Evolutionary conservation across 2,113 vertebrate genomes (phyloP).

Genomic region (Cyphomyrus discorhynchus): DNA sequence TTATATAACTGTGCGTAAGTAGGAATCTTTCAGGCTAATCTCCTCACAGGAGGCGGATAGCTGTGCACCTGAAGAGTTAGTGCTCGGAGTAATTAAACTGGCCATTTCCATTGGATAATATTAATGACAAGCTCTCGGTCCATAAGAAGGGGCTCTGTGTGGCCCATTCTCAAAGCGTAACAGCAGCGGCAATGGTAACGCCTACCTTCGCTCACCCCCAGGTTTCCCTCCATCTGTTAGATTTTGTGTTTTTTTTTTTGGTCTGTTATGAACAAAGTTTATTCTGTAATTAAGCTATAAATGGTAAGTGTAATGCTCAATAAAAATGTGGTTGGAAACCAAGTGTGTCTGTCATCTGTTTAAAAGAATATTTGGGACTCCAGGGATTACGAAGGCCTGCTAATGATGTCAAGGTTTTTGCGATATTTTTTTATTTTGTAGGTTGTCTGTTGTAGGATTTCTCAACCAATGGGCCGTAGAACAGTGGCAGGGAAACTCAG

Average conservation of each 20-base stretch:
- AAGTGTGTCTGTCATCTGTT: neutral
- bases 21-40: neutral
- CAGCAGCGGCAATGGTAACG: neutral
- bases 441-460: neutral
- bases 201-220: slow-evolving; percentile 8
- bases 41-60: neutral
- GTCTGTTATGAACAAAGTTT: slow-evolving; percentile 38
- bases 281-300: slow-evolving; percentile 38
- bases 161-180: neutral
- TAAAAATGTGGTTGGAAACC: slow-evolving; percentile 23
- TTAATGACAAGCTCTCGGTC: neutral
- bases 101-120: neutral
- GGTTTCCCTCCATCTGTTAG: slow-evolving; percentile 10
- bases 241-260: slow-evolving; percentile 30
- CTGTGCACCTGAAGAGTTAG: neutral
- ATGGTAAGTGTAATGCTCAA: slow-evolving; percentile 46
- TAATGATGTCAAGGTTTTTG: neutral
- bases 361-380: neutral
- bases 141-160: neutral
- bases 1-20: neutral
- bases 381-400: neutral
- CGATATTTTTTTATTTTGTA: neutral
- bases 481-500: neutral
- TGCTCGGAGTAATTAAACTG: neutral
- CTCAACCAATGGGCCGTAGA: neutral